A percentile compares a stretch with the other conserved stretches of the same genome.
Conservation (phyloP, 2,113 vertebrate genomes). For the Lepus europaeus region DNA sequence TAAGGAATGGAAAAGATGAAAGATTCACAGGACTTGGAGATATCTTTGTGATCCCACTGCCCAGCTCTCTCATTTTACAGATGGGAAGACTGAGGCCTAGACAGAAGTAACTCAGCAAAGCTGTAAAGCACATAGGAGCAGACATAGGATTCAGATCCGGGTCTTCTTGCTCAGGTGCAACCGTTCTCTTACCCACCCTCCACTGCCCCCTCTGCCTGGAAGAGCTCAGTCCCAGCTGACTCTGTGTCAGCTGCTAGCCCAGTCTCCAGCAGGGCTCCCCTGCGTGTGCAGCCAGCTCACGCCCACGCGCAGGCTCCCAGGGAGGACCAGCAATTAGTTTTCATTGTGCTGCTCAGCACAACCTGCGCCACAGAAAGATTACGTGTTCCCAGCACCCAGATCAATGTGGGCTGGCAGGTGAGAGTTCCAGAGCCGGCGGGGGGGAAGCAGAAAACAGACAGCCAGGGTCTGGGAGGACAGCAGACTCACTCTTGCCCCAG, state of each 20-base stretch:
- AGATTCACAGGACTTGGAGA: neutral
- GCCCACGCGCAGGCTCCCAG: slow-evolving; percentile 53
- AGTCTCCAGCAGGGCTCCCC: neutral
- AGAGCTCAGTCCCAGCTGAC: no score
- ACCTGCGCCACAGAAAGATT: slow-evolving; percentile 52
- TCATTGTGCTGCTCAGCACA: slow-evolving; percentile 58
- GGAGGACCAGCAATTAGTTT: slow-evolving; percentile 70
- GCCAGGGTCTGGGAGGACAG: neutral
- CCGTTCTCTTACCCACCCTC: neutral
- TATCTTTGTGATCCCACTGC: neutral
- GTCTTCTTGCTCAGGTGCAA: neutral
- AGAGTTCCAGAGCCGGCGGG: neutral
- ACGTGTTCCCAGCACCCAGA: slow-evolving; percentile 16
- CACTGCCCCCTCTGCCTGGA: neutral
- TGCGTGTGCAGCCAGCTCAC: neutral
- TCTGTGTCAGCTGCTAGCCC: neutral
- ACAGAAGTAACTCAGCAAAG: neutral
- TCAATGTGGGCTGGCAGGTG: slow-evolving; percentile 65
- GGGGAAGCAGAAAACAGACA: neutral
- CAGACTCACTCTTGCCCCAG: neutral
- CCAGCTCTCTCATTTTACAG: neutral
- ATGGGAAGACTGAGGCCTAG: neutral
- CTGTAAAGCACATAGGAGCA: neutral
- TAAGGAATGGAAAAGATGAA: neutral
- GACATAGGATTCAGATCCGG: neutral